Percentiles rank a stretch among this genome's conserved stretches.
Conservation (phyloP, 2,797 vertebrate genomes). For the Gastrophryne carolinensis region DNA sequence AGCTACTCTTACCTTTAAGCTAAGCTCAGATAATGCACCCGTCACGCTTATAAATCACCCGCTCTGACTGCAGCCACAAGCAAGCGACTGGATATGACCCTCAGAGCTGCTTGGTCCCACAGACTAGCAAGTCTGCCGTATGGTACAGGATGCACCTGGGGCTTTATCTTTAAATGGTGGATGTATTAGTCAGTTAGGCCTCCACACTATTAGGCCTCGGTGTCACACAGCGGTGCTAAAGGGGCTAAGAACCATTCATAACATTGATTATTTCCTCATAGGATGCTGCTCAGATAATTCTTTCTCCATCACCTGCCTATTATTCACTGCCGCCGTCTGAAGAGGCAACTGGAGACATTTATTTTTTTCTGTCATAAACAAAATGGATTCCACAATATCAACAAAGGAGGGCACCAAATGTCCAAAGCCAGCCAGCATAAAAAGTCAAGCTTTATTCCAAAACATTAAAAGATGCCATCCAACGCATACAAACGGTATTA, state of each 20-base stretch:
- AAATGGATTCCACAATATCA: constrained; percentile 12
- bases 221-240: constrained; percentile 40
- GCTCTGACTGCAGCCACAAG: constrained; percentile 39
- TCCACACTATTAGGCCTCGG: constrained; percentile 43
- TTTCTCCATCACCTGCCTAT: constrained; percentile 36
- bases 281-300: constrained; percentile 43
- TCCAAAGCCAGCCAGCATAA: no score
- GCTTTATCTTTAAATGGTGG: constrained; percentile 51
- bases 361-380: constrained; percentile 40
- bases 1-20: constrained; percentile 40
- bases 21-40: constrained; percentile 40
- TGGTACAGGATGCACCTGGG: constrained; percentile 42
- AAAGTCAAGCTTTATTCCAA: no score
- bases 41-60: constrained; percentile 43
- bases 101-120: constrained; percentile 42
- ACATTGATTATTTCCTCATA: constrained; percentile 50
- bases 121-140: constrained; percentile 46
- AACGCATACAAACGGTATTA: no score
- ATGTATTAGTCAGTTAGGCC: constrained; percentile 35
- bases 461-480: no score
- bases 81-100: constrained; percentile 35
- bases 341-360: constrained; percentile 18
- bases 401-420: no score
- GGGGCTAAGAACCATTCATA: constrained; percentile 47
- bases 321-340: constrained; percentile 41